Conservation (phyloP, 2,888 invertebrate species). For the Amaurobius ferox region DNA sequence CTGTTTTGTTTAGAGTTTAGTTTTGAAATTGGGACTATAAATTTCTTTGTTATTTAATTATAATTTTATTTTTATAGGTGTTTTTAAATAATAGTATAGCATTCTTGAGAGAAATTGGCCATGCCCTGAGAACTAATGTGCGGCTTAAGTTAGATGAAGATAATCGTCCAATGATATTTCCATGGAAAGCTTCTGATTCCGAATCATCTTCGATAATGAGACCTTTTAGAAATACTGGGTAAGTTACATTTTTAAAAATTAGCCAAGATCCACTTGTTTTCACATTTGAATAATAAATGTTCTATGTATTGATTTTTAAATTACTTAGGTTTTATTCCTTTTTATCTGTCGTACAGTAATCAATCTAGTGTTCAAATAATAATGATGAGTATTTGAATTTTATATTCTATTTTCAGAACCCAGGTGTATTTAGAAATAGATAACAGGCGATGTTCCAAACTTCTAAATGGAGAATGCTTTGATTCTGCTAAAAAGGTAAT, state of each 20-base stretch:
- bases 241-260: constrained; percentile 6
- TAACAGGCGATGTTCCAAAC: constrained; percentile 86
- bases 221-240: constrained; percentile 56
- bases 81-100: constrained; percentile 87
- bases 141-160: constrained; percentile 88
- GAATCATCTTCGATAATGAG: constrained; percentile 45
- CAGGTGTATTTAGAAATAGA: constrained; percentile 93
- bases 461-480: constrained; percentile 73
- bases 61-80: constrained; percentile 80
- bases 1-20: no score
- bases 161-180: constrained; percentile 90
- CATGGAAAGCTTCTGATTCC: constrained; percentile 35
- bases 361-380: no score
- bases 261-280: not conserved
- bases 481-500: constrained; percentile 66
- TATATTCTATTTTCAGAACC: constrained; percentile 30
- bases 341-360: no score
- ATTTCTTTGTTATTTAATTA: no score
- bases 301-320: not conserved
- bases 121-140: constrained; percentile 89
- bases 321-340: no score
- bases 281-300: not conserved
- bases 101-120: constrained; percentile 88
- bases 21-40: no score
- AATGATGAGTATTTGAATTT: constrained; percentile 11